Base-by-base conservation (phyloP, 2,797 vertebrate genomes). In the Anguilla obscura region DNA sequence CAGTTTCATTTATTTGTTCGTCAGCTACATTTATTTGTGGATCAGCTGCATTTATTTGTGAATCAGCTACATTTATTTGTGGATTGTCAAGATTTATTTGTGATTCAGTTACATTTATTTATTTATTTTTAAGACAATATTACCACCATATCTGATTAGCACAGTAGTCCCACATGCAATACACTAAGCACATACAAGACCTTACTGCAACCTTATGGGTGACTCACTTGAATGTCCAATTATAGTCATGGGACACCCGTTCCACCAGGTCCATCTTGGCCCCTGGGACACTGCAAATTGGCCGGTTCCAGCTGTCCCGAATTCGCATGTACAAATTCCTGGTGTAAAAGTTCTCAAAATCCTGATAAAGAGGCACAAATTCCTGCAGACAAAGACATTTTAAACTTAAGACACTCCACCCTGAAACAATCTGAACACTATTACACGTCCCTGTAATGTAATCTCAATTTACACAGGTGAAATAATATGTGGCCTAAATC, bases 281-380 rank as follows among this genome's bases (percentile, higher is more conserved):
- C 83, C 98, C 98, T 0, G 98, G 98, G 74, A 97, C 97, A 2
- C 98, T 97, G 88, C 98, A 99, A 93, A 99, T 96, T 0, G 98
- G 98, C 48, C 98, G 95, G 94, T 98, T 99, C 98, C 98, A 99
- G 94, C 97, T 99, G 94, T 99, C 98, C 89, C 98, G 94, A 89
- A 99, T 98, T 86, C 98, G 95, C 97, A 99, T 99, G 92, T 99
- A 99, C 82, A 99, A 93, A 92, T 99, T 99, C 91, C 98, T 96
- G 85, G 96, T 99, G 94, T 99, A 99, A 90, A 99, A 99, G 93
- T 99, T 98, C 93, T 99, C 98, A 40, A 99, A 99, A 94, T 99
- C 98, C 89, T 99, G 98, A 92, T 99, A 99, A 79, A 99, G 93
- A 0, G 98, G 97, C 50, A 99, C 98, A 90, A 99, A 99, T 89